phyloP scores from a whole-genome alignment of 53 echinoderm and acorn worm species.

The Zoroaster sp. region DNA sequence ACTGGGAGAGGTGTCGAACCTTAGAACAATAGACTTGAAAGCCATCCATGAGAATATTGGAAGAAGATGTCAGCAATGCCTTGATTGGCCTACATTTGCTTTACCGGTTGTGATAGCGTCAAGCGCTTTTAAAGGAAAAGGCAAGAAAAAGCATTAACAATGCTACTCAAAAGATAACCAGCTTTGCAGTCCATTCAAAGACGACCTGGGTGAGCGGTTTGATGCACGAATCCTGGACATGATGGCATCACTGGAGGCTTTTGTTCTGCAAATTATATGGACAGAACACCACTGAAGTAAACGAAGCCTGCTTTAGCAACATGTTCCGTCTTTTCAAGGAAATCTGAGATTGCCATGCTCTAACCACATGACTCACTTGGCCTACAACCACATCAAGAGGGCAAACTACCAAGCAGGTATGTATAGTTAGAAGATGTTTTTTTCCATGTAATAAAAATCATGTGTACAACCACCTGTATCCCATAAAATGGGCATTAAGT shows the following conservation, averaged over 20 bases:
- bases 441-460: neutral
- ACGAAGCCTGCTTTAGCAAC: slow-evolving; percentile 30
- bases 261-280: slow-evolving; percentile 59
- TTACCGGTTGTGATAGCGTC: slow-evolving; percentile 71
- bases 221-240: neutral
- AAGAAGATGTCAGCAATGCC: neutral
- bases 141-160: neutral
- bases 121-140: slow-evolving; percentile 51
- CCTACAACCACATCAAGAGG: slow-evolving; percentile 58
- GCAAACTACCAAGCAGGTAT: slow-evolving; percentile 62
- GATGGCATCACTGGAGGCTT: slow-evolving; percentile 30
- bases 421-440: neutral
- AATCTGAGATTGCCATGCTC: slow-evolving; percentile 62
- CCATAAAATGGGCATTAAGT: slow-evolving; percentile 11
- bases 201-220: slow-evolving; percentile 49
- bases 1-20: slow-evolving; percentile 53
- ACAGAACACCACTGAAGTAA: slow-evolving; percentile 31
- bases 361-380: slow-evolving; percentile 64
- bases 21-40: slow-evolving; percentile 30
- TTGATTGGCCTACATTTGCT: slow-evolving; percentile 65
- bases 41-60: neutral
- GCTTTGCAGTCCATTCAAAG: neutral
- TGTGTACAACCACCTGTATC: neutral
- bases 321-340: slow-evolving; percentile 50
- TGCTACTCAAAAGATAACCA: neutral